Base-by-base conservation (phyloP, 2,888 invertebrate species). In the Drosophila neoperkinsi region DNA sequence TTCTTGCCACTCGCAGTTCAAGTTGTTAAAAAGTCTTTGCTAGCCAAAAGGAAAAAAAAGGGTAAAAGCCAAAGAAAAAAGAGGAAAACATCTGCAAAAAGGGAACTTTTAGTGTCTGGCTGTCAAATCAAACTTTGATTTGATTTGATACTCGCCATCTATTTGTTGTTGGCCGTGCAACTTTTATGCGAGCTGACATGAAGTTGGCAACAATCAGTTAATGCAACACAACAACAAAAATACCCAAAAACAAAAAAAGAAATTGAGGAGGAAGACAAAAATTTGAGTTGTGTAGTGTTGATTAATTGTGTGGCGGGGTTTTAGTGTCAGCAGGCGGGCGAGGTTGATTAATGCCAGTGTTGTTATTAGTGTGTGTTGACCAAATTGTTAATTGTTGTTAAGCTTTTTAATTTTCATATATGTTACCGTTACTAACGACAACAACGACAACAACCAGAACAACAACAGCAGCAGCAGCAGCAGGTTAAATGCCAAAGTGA, bases 121-220 rank as follows among this genome's bases (percentile, higher is more conserved):
- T 88, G 85, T 85, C 85, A 86, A 84, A 88, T 88, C 82, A 78
- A 85, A 85, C 84, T 85, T 85, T 85, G 85, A 88, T 88, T 88
- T 88, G 85, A 85, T 84, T 84, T 84, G 82, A 88, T 85, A 76
- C 77, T 76, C 70, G 53, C 56, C 41, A 7, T 30, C n/a, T 25
- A 28, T 50, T 30, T 50, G 41, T 43, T 57, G 41, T 41, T 55
- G 36, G 50, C 41, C 58, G 58, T 71, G 71, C 71, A 85, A 85
- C 87, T 85, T 85, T 85, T 85, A 85, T 85, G 88, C 78, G 84
- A 85, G 72, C 81, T 88, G 85, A 88, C 85, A 78, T 77, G 57
- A 77, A 85, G 77, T 84, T 68, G 52, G 60, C 70, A 74, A 84
- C 89, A 85, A 85, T 85, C 85, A 85, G 85, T 85, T 85, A 85